A percentile compares a stretch with the other conserved stretches of the same genome.
These are phyloP conservation scores for Hylaeus volcanicus DNA, from an alignment of 1,140 invertebrate genomes.

Conservation along the genomic window DNA sequence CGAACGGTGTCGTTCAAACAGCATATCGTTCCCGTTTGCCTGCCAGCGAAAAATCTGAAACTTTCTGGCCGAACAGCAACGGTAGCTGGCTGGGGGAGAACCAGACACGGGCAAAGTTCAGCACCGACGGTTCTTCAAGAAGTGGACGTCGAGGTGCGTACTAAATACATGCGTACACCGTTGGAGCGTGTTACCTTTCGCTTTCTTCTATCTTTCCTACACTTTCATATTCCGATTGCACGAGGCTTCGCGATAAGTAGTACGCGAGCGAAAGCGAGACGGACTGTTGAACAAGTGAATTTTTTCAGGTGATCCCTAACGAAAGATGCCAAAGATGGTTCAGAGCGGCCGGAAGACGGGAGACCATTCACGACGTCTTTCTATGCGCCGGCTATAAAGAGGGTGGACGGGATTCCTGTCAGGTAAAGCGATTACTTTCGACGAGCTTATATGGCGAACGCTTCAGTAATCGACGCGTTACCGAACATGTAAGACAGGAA, in stretches of 20 bases:
- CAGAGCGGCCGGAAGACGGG: conserved; percentile 90
- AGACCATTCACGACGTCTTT: conserved; percentile 96
- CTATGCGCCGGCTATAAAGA: conserved; percentile 95
- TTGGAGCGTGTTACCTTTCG: background rate
- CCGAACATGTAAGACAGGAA: too few relatives aligned
- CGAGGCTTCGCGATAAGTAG: too few relatives aligned
- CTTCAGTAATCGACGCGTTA: background rate
- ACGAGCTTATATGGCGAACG: background rate
- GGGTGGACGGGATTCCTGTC: conserved; percentile 86
- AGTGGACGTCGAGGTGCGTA: conserved; percentile 77
- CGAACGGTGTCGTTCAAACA: conserved; percentile 91
- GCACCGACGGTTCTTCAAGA: conserved; percentile 88
- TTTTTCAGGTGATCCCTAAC: conserved; percentile 91
- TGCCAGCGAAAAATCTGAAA: conserved; percentile 88
- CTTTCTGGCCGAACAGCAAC: conserved; percentile 91
- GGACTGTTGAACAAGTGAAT: background rate
- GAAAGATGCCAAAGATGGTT: conserved; percentile 96
- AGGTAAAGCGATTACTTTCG: conserved; percentile 61
- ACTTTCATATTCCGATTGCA: background rate
- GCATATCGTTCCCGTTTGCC: conserved; percentile 93
- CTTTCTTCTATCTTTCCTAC: background rate
- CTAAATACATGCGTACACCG: background rate
- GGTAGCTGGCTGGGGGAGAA: conserved; percentile 94
- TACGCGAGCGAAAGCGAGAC: too few relatives aligned
- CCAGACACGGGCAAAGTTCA: conserved; percentile 90